A percentile compares a stretch with the other conserved stretches of the same genome.
phyloP scores from a whole-genome alignment of 30 jellyfish, hydroid and myxozoan species.

The Mastigias papua region DNA sequence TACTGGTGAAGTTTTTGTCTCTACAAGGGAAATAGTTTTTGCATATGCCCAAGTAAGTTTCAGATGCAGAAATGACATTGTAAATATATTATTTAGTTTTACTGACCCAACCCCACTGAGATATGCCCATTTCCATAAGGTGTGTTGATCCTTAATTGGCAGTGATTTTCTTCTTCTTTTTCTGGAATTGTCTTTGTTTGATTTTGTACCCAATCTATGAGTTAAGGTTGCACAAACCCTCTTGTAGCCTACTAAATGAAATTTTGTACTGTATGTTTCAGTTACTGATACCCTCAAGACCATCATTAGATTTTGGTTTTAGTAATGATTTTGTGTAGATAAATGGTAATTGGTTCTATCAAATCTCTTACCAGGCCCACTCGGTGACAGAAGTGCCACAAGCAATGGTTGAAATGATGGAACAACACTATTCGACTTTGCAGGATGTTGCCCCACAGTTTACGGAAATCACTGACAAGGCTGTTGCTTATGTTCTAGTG shows the following conservation, averaged over 20 bases:
- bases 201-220: too few relatives aligned
- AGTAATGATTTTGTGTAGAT: neutral
- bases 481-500: conserved; percentile 96
- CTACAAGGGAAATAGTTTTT: conserved; percentile 91
- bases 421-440: conserved; percentile 77
- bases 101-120: too few relatives aligned
- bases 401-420: conserved; percentile 97
- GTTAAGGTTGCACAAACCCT: too few relatives aligned
- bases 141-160: too few relatives aligned
- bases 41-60: neutral
- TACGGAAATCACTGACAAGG: conserved; percentile 83
- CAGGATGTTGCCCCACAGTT: conserved; percentile 61
- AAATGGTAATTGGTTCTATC: neutral
- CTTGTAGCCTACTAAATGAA: too few relatives aligned
- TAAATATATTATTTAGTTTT: too few relatives aligned
- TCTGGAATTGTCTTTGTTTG: too few relatives aligned
- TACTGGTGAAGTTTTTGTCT: conserved; percentile 93
- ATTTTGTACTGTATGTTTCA: too few relatives aligned
- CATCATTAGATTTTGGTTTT: neutral
- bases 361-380: conserved; percentile 76
- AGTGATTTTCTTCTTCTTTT: too few relatives aligned
- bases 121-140: too few relatives aligned
- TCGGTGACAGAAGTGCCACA: conserved; percentile 94
- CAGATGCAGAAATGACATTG: neutral
- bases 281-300: too few relatives aligned